Percentiles rank a stretch among this genome's conserved stretches.
Conservation (phyloP, 2,888 invertebrate species). For the Scaptomyza tumidula region DNA sequence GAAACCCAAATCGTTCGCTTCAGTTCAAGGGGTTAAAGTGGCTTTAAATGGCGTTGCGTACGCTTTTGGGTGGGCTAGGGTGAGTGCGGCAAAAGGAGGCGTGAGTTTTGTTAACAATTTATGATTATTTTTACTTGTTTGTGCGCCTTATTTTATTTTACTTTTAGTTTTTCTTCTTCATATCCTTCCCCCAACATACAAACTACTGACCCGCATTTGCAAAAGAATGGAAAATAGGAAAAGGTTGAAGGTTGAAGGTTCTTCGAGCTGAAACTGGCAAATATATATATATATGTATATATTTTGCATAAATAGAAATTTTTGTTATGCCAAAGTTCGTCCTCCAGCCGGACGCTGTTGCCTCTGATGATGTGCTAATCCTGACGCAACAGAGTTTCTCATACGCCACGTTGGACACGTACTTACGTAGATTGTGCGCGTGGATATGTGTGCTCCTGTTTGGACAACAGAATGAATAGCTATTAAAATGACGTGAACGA, state of each 20-base stretch:
- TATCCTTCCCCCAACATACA: conserved; percentile 26
- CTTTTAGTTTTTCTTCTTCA: conserved; percentile 7
- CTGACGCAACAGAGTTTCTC: conserved; percentile 41
- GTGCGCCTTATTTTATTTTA: conserved; percentile 30
- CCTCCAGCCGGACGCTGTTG: conserved; percentile 28
- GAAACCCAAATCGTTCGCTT: conserved; percentile 59
- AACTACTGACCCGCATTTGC: conserved; percentile 57
- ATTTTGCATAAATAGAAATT: conserved; percentile 60
- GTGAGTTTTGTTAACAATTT: conserved; percentile 72
- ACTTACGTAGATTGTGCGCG: not conserved
- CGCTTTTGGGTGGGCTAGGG: not conserved
- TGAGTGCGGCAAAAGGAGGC: conserved; percentile 37
- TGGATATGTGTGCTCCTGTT: not conserved
- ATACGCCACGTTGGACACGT: conserved; percentile 37
- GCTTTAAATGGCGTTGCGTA: conserved; percentile 53
- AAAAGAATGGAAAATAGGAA: not conserved
- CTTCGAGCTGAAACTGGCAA: not conserved
- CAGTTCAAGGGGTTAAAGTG: conserved; percentile 69
- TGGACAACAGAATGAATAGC: not conserved
- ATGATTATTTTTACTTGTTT: conserved; percentile 71
- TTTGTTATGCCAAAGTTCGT: conserved; percentile 13
- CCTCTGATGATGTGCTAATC: conserved; percentile 71
- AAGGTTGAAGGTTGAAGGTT: conserved; percentile 47
- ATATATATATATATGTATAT: conserved; percentile 2
- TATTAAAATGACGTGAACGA: not conserved